phyloP scores from a whole-genome alignment of 1,140 invertebrate species.

The Drosophila albomicans region DNA sequence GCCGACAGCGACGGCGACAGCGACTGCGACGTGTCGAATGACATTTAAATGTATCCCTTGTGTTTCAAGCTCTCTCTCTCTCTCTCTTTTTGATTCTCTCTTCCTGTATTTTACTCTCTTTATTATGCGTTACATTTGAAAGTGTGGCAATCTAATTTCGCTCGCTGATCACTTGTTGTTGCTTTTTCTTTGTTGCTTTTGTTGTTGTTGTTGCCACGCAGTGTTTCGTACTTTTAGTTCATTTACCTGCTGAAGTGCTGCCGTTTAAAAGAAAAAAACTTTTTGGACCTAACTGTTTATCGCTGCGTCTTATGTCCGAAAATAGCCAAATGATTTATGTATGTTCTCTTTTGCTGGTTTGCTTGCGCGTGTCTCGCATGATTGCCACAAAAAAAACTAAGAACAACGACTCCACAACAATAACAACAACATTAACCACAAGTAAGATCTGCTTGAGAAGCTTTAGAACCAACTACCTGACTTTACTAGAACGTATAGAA shows the following conservation, averaged over 20 bases:
- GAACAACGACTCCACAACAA: constrained; percentile 6
- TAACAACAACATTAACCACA: too few relatives aligned
- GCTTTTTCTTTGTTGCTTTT: constrained; percentile 33
- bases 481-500: too few relatives aligned
- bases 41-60: constrained; percentile 39
- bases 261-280: constrained; percentile 5
- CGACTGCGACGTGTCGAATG: constrained; percentile 12
- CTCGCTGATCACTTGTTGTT: constrained; percentile 51
- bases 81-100: not conserved
- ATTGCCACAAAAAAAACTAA: constrained; percentile 48
- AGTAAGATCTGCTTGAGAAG: not conserved
- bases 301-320: constrained; percentile 47
- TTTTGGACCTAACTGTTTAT: constrained; percentile 64
- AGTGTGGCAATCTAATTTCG: constrained; percentile 79
- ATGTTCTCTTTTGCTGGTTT: constrained; percentile 21
- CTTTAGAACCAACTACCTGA: not conserved
- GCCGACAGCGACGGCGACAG: constrained; percentile 10
- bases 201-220: constrained; percentile 57
- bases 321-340: constrained; percentile 72
- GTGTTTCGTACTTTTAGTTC: constrained; percentile 76
- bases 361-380: constrained; percentile 70
- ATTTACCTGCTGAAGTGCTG: constrained; percentile 68
- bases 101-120: not conserved
- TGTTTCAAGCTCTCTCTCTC: not conserved
- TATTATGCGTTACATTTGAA: constrained; percentile 40